Conservation (phyloP, 1,140 invertebrate species). For the Cyphomyrmex costatus region DNA sequence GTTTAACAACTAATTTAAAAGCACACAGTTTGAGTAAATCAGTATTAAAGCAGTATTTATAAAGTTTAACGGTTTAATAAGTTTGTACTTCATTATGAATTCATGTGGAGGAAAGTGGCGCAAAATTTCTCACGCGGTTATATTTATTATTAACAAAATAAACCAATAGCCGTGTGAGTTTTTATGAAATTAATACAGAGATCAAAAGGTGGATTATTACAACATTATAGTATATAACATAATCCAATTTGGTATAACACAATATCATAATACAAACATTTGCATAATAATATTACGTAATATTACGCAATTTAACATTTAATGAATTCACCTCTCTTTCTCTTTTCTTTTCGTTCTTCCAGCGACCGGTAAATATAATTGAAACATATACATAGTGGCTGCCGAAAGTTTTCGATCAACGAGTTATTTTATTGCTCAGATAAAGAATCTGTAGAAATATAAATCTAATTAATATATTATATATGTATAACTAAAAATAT, state of each 20-base stretch:
- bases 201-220: constrained; percentile 12
- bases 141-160: constrained; percentile 8
- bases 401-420: too few species aligned
- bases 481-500: too few species aligned
- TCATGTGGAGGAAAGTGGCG: neutral
- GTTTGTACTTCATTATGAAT: neutral
- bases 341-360: neutral
- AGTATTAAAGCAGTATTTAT: constrained; percentile 34
- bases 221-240: neutral
- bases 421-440: too few species aligned
- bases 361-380: neutral
- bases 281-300: neutral
- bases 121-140: neutral
- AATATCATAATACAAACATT: neutral
- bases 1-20: constrained; percentile 16
- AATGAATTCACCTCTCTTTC: neutral
- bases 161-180: neutral
- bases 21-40: neutral
- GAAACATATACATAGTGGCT: too few species aligned
- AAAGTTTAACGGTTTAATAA: constrained; percentile 16
- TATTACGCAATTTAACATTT: neutral
- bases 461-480: too few species aligned
- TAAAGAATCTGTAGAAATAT: too few species aligned
- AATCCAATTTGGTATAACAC: neutral
- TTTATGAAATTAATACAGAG: constrained; percentile 6